phyloP scores from a whole-genome alignment of 2,888 invertebrate species.

The Priocnemis perturbator region DNA sequence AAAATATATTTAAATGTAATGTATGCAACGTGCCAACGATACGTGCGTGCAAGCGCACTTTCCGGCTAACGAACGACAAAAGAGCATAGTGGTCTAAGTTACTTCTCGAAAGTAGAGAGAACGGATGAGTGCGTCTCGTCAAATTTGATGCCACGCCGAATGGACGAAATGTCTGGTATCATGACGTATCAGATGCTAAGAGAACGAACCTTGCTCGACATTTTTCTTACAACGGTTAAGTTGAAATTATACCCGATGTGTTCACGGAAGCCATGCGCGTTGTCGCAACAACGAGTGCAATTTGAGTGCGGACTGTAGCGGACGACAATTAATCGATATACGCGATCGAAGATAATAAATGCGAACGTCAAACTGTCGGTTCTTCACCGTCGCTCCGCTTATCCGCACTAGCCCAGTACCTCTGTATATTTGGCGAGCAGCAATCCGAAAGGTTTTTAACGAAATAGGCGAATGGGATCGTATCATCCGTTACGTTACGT shows the following conservation, averaged over 20 bases:
- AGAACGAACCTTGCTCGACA: conserved; percentile 46
- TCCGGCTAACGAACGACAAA: conserved; percentile 5
- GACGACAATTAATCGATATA: no score
- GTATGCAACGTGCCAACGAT: conserved; percentile 39
- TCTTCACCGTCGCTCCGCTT: no score
- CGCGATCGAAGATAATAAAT: no score
- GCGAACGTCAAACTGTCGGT: no score
- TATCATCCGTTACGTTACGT: no score
- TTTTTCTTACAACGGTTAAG: background rate
- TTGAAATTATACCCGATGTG: conserved; percentile 38
- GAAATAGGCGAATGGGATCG: no score
- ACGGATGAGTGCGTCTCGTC: conserved; percentile 42
- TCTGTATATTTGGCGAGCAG: no score
- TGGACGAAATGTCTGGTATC: conserved; percentile 63
- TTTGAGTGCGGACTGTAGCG: conserved; percentile 21
- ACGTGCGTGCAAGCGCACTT: conserved; percentile 23
- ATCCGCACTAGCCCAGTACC: no score
- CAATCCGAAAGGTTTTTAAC: no score
- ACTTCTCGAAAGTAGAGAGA: conserved; percentile 24
- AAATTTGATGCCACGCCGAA: conserved; percentile 43
- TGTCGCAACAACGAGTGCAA: conserved; percentile 53
- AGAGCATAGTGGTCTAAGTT: conserved; percentile 14
- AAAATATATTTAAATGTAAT: conserved; percentile 37
- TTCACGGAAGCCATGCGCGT: conserved; percentile 32
- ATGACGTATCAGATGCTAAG: conserved; percentile 69